phyloP scores from a whole-genome alignment of 2,797 vertebrate species.

The Emys orbicularis region DNA sequence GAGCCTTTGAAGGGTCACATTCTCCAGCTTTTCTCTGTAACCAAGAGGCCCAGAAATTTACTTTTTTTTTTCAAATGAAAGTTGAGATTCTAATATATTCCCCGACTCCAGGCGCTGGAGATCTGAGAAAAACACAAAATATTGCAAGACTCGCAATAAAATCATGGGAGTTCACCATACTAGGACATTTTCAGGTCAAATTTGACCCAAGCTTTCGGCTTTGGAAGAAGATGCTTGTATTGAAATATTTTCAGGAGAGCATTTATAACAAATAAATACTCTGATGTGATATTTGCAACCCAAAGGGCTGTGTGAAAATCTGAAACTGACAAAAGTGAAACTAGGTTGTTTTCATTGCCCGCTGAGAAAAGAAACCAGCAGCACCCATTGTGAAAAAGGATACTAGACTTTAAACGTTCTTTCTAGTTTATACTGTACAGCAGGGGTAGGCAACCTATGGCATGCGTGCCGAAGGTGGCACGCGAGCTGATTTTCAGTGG shows the following conservation, averaged over 20 bases:
- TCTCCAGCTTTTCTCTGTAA: background rate
- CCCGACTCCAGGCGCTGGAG: background rate
- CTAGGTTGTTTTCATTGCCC: background rate
- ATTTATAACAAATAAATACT: constrained; percentile 54
- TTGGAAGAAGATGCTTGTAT: constrained; percentile 47
- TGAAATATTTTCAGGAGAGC: background rate
- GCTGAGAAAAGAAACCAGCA: constrained; percentile 17
- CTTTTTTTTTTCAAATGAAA: background rate
- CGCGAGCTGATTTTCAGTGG: no score
- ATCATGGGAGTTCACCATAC: background rate
- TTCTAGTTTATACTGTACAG: background rate
- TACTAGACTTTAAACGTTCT: constrained; percentile 40
- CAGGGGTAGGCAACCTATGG: no score
- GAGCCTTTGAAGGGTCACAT: background rate
- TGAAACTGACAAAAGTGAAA: constrained; percentile 32
- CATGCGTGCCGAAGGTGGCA: no score
- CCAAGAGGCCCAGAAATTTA: background rate
- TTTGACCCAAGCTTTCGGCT: constrained; percentile 12
- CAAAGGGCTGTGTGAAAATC: constrained; percentile 38
- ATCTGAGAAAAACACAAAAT: background rate
- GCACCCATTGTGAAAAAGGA: constrained; percentile 29
- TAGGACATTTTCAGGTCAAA: background rate
- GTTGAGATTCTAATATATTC: background rate
- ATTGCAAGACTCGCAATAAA: constrained; percentile 3
- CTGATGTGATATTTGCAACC: constrained; percentile 30